Conservation (phyloP, 2,888 invertebrate species). For the Julus scanicus region DNA sequence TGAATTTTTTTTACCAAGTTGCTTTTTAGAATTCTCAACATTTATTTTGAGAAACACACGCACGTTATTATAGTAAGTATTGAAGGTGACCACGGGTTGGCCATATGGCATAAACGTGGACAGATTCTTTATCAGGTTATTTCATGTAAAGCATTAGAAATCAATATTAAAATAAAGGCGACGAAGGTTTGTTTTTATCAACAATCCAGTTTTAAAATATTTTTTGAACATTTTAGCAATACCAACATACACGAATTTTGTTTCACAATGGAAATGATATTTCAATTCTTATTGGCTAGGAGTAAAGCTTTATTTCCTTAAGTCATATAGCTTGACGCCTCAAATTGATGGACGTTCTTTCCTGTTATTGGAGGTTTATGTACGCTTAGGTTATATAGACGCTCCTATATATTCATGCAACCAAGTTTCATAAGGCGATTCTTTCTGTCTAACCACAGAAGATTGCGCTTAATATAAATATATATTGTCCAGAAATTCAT, state of each 20-base stretch:
- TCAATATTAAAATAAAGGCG: constrained; percentile 30
- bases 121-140: constrained; percentile 9
- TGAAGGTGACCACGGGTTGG: constrained; percentile 36
- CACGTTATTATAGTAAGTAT: background rate
- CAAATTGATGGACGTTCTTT: background rate
- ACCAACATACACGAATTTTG: background rate
- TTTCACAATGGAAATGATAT: background rate
- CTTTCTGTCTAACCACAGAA: constrained; percentile 1
- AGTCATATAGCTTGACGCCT: constrained; percentile 5
- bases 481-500: constrained; percentile 38
- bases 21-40: background rate
- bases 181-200: background rate
- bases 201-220: background rate
- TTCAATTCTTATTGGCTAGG: background rate
- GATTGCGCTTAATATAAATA: constrained; percentile 20
- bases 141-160: background rate
- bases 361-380: background rate
- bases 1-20: background rate
- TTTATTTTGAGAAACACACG: background rate
- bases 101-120: background rate
- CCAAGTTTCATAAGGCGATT: background rate
- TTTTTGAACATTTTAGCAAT: background rate
- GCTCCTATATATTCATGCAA: background rate
- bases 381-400: background rate
- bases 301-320: background rate